Conservation (phyloP, 2,113 vertebrate genomes). For the Sapayoa aenigma region DNA sequence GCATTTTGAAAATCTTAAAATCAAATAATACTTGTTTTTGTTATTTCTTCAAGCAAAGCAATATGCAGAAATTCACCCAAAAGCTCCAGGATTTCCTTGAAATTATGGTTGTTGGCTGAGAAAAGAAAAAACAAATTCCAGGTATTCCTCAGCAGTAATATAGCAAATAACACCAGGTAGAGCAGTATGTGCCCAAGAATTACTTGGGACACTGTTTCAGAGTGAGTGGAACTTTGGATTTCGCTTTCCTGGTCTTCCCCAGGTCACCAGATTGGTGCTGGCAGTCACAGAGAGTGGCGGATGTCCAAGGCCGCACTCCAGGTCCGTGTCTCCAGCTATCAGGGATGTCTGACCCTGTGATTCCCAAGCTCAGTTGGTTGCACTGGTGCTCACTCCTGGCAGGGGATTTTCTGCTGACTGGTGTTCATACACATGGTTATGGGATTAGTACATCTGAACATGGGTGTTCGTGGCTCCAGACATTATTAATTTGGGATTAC, state of each 20-base stretch:
- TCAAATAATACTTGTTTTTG: background rate
- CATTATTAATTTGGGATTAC: background rate
- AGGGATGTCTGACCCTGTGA: background rate
- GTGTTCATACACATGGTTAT: background rate
- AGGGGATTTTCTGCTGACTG: background rate
- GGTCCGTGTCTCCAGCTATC: background rate
- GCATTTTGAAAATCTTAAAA: background rate
- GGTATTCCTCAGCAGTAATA: background rate
- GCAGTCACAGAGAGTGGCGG: background rate
- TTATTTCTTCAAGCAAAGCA: background rate
- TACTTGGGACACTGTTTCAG: accelerated
- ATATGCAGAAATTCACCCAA: background rate
- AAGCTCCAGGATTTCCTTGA: background rate
- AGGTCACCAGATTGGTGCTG: background rate
- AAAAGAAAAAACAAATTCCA: background rate
- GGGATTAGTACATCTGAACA: background rate
- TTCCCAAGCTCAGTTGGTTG: background rate
- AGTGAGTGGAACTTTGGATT: accelerated
- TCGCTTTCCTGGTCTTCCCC: background rate
- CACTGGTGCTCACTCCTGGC: background rate
- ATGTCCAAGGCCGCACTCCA: background rate
- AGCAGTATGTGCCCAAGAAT: background rate
- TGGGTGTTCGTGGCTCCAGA: background rate
- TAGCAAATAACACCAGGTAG: background rate
- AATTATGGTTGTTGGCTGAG: background rate